Evolutionary conservation across 2,797 vertebrate species (phyloP).

Genomic region (Rhinichthys osculus): DNA sequence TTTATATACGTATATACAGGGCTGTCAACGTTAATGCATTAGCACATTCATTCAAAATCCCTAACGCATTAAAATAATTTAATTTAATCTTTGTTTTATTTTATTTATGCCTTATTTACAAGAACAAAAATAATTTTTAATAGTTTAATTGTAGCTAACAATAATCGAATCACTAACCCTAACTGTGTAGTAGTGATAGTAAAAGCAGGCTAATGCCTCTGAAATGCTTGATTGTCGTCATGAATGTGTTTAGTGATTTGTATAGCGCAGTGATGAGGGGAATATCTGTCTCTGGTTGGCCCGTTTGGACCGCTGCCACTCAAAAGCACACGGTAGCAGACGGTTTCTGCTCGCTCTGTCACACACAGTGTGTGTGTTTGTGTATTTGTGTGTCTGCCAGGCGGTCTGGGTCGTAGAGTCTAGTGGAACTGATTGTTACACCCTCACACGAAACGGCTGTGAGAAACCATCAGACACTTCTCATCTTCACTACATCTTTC

Average conservation of each 20-base stretch:
- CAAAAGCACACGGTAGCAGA: slow-evolving; percentile 17
- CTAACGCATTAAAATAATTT: too few relatives aligned
- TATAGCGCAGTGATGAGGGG: slow-evolving; percentile 16
- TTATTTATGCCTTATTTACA: too few relatives aligned
- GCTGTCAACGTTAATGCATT: too few relatives aligned
- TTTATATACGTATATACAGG: too few relatives aligned
- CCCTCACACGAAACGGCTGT: neutral
- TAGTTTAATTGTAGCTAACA: neutral
- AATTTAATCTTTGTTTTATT: too few relatives aligned
- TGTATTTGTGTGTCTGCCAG: slow-evolving; percentile 44
- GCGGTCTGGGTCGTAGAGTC: slow-evolving; percentile 53
- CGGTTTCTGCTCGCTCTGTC: slow-evolving; percentile 33
- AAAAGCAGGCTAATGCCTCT: neutral
- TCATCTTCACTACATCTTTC: slow-evolving; percentile 45
- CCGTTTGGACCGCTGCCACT: slow-evolving; percentile 26
- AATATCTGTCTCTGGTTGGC: slow-evolving; percentile 6
- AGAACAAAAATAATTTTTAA: neutral
- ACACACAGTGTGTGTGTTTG: slow-evolving; percentile 41
- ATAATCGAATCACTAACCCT: neutral
- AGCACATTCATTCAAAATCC: too few relatives aligned
- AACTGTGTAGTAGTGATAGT: neutral
- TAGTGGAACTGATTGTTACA: slow-evolving; percentile 58
- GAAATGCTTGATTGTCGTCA: neutral
- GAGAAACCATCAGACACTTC: slow-evolving; percentile 28
- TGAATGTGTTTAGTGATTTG: neutral